phyloP scores from a whole-genome alignment of 2,113 vertebrate genomes.

The Empidonax traillii region DNA sequence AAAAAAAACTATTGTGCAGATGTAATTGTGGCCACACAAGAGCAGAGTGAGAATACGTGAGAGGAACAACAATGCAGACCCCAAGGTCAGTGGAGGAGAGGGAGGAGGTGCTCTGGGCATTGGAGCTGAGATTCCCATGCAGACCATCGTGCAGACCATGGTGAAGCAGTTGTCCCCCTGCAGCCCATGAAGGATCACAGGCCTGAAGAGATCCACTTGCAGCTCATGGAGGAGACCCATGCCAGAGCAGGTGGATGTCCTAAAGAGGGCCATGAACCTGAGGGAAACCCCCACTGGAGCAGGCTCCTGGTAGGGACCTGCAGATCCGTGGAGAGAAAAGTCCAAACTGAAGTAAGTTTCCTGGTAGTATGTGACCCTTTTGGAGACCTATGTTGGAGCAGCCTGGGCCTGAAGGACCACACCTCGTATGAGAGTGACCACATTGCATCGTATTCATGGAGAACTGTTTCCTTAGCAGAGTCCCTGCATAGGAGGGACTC shows the following conservation, averaged over 20 bases:
- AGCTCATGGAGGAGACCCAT: fast-evolving
- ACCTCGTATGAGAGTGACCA: neutral
- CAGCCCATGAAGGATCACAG: neutral
- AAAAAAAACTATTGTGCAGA: fast-evolving
- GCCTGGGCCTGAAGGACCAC: neutral
- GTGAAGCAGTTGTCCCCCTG: neutral
- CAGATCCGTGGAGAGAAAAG: neutral
- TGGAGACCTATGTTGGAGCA: neutral
- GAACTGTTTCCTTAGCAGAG: neutral
- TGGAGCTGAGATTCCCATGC: neutral
- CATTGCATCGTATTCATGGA: neutral
- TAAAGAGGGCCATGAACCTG: fast-evolving
- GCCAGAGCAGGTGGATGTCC: neutral
- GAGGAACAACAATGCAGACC: neutral
- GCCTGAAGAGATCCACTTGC: neutral
- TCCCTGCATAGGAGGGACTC: too few species aligned
- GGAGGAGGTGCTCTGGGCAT: fast-evolving
- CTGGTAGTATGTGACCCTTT: neutral
- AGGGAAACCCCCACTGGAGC: neutral
- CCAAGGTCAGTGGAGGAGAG: neutral
- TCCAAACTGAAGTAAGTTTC: neutral
- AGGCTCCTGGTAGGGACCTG: neutral
- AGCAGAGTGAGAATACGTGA: neutral
- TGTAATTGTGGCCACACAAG: neutral
- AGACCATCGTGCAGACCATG: neutral